Conservation (phyloP, 2,113 vertebrate genomes). For the Taxidea taxus region DNA sequence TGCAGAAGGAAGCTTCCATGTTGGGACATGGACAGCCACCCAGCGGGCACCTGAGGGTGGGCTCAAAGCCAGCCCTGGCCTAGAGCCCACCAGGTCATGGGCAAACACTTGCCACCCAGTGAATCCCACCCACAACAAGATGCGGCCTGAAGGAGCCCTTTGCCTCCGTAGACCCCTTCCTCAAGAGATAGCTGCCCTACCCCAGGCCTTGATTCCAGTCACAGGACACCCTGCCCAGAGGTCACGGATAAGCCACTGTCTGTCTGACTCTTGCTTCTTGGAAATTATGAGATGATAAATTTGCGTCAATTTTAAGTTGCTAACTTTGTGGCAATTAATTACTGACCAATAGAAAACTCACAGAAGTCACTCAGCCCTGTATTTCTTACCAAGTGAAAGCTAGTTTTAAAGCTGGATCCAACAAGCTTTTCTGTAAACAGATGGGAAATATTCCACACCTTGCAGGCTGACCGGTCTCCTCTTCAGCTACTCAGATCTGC, state of each 20-base stretch:
- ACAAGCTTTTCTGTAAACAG: background rate
- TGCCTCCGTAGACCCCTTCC: background rate
- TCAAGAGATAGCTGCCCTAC: background rate
- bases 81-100: background rate
- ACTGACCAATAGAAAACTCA: background rate
- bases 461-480: background rate
- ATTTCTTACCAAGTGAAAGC: background rate
- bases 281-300: background rate
- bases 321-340: no score
- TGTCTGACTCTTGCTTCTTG: background rate
- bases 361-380: background rate
- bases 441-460: background rate
- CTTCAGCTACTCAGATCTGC: background rate
- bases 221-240: background rate
- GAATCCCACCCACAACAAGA: background rate
- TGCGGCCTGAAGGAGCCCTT: background rate
- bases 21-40: background rate
- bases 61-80: background rate
- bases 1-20: background rate
- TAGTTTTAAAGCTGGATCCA: background rate
- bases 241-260: rapidly evolving
- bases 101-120: background rate
- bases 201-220: background rate
- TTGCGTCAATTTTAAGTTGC: background rate
- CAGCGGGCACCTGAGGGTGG: background rate